Percentiles rank a stretch among this genome's conserved stretches.
Conservation (phyloP, 2,797 vertebrate genomes). For the Bothrops alternatus region DNA sequence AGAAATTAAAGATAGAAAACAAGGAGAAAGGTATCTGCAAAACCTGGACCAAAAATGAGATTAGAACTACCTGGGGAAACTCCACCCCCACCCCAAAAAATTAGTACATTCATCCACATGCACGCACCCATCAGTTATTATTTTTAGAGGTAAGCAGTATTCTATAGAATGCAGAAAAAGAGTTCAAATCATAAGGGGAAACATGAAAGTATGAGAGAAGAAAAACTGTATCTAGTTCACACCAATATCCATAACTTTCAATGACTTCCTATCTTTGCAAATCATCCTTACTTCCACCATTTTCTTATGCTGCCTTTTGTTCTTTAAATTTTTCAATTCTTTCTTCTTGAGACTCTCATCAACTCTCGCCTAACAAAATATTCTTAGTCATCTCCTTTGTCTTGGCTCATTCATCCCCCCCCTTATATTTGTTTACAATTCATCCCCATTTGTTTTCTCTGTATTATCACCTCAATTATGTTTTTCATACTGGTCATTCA, state of each 20-base stretch:
- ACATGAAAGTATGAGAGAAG: background rate
- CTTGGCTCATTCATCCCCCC: background rate
- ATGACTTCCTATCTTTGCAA: background rate
- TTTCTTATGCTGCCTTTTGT: background rate
- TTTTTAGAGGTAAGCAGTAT: background rate
- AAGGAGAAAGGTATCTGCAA: background rate
- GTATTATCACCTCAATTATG: background rate
- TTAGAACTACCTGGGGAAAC: background rate
- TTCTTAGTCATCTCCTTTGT: background rate
- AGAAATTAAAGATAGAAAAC: background rate
- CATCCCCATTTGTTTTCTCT: background rate
- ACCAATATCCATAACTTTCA: background rate
- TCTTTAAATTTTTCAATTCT: background rate
- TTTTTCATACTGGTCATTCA: background rate
- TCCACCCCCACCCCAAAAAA: background rate
- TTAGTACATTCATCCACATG: background rate
- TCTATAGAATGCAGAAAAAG: background rate
- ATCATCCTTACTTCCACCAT: background rate
- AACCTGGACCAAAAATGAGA: background rate
- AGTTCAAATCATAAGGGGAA: background rate
- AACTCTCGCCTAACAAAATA: background rate
- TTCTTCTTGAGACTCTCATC: background rate
- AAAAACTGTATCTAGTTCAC: background rate
- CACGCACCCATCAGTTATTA: background rate
- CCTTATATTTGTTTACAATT: background rate